Percentiles rank a stretch among this genome's conserved stretches.
These are phyloP conservation scores for Callimorpha dominula DNA, from an alignment of 2,888 invertebrate genomes.

Conservation along the genomic window DNA sequence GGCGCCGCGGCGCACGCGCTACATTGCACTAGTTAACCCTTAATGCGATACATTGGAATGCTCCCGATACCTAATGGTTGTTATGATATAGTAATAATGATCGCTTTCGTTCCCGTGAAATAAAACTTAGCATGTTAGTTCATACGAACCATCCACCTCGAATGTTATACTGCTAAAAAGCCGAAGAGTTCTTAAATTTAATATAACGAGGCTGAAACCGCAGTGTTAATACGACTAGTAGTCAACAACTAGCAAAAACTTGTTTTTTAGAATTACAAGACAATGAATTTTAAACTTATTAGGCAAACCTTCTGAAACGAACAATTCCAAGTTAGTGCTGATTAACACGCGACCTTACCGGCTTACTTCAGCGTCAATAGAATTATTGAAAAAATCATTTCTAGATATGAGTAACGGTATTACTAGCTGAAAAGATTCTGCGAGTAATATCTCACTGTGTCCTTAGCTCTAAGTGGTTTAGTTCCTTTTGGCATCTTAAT, in stretches of 20 bases:
- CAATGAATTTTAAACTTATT: too few species aligned
- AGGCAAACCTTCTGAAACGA: neutral
- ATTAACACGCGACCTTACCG: too few species aligned
- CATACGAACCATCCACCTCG: neutral
- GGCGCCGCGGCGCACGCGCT: neutral
- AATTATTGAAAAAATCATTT: neutral
- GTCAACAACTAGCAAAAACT: too few species aligned
- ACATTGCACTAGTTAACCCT: neutral
- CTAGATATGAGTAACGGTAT: neutral
- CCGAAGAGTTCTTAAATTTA: neutral
- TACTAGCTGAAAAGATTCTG: neutral
- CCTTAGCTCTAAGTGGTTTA: neutral
- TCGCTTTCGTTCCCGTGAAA: neutral
- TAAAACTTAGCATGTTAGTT: neutral
- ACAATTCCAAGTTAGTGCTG: neutral
- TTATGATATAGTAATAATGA: neutral
- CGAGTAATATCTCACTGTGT: neutral
- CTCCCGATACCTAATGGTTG: neutral
- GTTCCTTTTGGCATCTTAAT: neutral
- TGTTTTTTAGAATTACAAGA: too few species aligned
- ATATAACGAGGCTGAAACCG: too few species aligned
- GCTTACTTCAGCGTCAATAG: neutral
- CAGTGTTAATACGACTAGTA: too few species aligned
- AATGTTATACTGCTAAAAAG: neutral
- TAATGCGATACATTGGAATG: conserved; percentile 15